Evolutionary conservation across 2,797 vertebrate species (phyloP).

Genomic region (Hyperoplus lanceolatus): DNA sequence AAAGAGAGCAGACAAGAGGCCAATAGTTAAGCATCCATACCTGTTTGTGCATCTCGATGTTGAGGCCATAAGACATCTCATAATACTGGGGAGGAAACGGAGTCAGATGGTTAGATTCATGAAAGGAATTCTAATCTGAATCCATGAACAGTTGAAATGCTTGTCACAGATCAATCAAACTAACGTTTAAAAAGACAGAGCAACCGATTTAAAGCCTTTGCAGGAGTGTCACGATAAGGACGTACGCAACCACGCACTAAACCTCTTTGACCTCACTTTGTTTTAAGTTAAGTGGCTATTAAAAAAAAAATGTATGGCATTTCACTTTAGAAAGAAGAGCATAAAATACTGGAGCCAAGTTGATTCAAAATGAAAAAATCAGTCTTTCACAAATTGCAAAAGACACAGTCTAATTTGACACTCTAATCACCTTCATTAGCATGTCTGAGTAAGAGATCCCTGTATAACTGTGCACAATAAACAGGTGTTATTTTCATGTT

Average conservation of each 20-base stretch:
- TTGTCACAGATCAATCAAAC: no score
- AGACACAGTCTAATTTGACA: constrained; percentile 20
- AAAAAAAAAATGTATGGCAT: neutral
- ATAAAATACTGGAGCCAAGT: neutral
- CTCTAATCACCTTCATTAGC: constrained; percentile 14
- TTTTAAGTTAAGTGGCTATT: constrained; percentile 6
- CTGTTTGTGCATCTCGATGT: constrained; percentile 99
- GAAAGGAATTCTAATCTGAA: neutral
- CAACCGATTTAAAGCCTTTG: neutral
- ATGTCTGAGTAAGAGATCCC: neutral
- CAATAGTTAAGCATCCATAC: constrained; percentile 66
- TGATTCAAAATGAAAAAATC: constrained; percentile 12
- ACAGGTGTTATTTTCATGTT: constrained; percentile 9
- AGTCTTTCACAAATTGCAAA: constrained; percentile 20
- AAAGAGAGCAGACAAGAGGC: constrained; percentile 23
- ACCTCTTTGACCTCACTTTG: neutral
- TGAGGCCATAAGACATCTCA: constrained; percentile 98
- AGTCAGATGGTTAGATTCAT: constrained; percentile 35
- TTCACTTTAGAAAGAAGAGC: neutral
- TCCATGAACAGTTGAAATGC: neutral
- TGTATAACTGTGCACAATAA: constrained; percentile 9
- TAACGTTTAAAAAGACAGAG: neutral
- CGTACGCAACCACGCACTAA: neutral
- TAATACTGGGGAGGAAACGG: constrained; percentile 90
- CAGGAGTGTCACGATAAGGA: neutral